These are phyloP conservation scores for Anastatus disparis DNA, from an alignment of 1,140 invertebrate species.

Conservation along the genomic window DNA sequence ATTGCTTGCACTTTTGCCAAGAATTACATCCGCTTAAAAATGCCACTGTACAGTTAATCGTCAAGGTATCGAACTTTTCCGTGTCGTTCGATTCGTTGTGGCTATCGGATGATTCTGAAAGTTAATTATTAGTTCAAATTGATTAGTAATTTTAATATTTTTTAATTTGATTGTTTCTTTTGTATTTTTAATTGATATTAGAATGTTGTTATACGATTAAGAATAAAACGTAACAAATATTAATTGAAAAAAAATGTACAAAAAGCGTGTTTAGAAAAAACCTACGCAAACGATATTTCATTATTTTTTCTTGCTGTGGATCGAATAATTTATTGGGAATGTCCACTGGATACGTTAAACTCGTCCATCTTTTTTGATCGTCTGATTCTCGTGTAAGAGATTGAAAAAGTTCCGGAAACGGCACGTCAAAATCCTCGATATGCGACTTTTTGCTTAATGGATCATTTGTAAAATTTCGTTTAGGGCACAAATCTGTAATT, in stretches of 20 bases:
- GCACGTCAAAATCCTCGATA: slow-evolving; percentile 81
- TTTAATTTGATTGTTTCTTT: too few relatives aligned
- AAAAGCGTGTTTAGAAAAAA: too few relatives aligned
- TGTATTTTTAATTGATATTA: too few relatives aligned
- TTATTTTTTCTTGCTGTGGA: slow-evolving; percentile 67
- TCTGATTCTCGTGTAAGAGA: slow-evolving; percentile 81
- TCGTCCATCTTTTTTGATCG: slow-evolving; percentile 74
- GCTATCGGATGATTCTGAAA: too few relatives aligned
- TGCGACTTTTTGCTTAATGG: slow-evolving; percentile 80
- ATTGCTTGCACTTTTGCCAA: slow-evolving; percentile 84
- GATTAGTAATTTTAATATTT: too few relatives aligned
- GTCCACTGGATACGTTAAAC: slow-evolving; percentile 78
- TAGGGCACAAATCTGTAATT: slow-evolving; percentile 83
- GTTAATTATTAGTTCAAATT: too few relatives aligned
- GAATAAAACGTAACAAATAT: too few relatives aligned
- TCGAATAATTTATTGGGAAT: slow-evolving; percentile 58
- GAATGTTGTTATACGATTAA: too few relatives aligned
- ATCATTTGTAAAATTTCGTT: slow-evolving; percentile 74
- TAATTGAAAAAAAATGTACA: too few relatives aligned
- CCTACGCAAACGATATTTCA: slow-evolving; percentile 73
- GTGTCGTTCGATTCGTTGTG: too few relatives aligned
- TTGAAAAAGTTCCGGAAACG: slow-evolving; percentile 80
- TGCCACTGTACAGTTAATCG: slow-evolving; percentile 93
- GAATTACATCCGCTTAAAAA: slow-evolving; percentile 92
- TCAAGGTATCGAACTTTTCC: too few relatives aligned